Percentiles rank a stretch among this genome's conserved stretches.
phyloP scores from a whole-genome alignment of 1,140 invertebrate species.

The Bombus turneri region DNA sequence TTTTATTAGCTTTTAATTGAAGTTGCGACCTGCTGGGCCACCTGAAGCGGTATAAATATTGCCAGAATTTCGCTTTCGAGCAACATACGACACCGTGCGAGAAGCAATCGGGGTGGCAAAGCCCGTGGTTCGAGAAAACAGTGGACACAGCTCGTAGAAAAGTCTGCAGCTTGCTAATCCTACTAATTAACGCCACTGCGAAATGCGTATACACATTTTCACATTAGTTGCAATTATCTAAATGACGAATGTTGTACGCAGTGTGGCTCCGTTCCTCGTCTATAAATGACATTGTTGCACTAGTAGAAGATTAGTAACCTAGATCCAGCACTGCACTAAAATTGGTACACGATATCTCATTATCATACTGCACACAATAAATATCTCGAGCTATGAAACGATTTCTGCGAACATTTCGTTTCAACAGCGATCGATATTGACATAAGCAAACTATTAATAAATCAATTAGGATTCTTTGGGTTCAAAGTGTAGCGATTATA shows the following conservation, averaged over 20 bases:
- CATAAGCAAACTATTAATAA: no score
- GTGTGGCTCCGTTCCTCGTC: neutral
- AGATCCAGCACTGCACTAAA: neutral
- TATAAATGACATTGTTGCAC: neutral
- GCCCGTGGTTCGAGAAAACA: neutral
- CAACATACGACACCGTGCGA: neutral
- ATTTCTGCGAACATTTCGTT: neutral
- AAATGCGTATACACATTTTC: neutral
- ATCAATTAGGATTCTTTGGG: no score
- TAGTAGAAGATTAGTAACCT: constrained; percentile 17
- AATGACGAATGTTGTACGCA: neutral
- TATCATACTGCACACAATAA: constrained; percentile 19
- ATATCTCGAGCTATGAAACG: neutral
- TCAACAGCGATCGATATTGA: neutral
- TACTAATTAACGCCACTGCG: neutral
- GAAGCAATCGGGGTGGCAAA: no score
- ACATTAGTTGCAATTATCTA: constrained; percentile 7
- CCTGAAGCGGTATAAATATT: no score
- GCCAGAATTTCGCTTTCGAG: no score
- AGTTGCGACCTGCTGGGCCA: neutral
- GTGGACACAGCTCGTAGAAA: neutral
- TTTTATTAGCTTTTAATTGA: fast-evolving
- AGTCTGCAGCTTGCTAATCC: neutral
- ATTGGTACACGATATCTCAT: constrained; percentile 30
- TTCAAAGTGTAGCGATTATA: no score